Base-by-base conservation (phyloP, 2,888 invertebrate species). In the Catocala fraxini region DNA sequence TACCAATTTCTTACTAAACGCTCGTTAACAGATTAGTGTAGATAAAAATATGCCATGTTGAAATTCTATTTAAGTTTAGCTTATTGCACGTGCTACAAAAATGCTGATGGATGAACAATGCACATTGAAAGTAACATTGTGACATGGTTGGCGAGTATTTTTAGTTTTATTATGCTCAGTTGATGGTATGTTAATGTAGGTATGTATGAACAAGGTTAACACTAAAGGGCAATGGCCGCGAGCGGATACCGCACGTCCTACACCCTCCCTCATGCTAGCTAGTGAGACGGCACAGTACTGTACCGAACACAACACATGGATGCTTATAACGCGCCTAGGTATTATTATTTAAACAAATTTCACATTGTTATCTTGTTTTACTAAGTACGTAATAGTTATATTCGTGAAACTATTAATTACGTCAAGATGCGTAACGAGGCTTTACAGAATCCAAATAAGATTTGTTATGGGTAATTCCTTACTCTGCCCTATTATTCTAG, bases 121-220 rank as follows among this genome's bases (percentile, higher is more conserved):
- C 43, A 51, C 25, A 35, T 42, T 34, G 51, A 51, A 46, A 47
- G 51, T 55, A 39, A n/a, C 39, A 46, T 13, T 51, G 63, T 58
- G 39, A 48, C 47, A 59, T 59, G 56, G 58, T 51, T 51, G 51
- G 58, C 53, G 42, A 45, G 48, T 65, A 56, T 58, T 63, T 62
- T 47, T 63, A 68, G 59, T 56, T 66, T 53, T 59, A 67, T 64
- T 65, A 59, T 63, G 46, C 52, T 55, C 47, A 9, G 57, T 54
- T 46, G 59, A 63, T 61, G 39, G 56, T 63, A 65, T 66, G 56
- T 52, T 60, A 81, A 78, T 79, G 74, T 75, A 69, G 59, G 70
- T 63, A 72, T 69, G 70, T 74, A 68, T 74, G 76, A 65, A 82
- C 88, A 88, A 89, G 88, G 89, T 89, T 89, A 89, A 82, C 75